Evolutionary conservation across 2,888 invertebrate genomes (phyloP), one percentile per base, ranked within the genome.

Genomic region (Torymus tubicola): DNA sequence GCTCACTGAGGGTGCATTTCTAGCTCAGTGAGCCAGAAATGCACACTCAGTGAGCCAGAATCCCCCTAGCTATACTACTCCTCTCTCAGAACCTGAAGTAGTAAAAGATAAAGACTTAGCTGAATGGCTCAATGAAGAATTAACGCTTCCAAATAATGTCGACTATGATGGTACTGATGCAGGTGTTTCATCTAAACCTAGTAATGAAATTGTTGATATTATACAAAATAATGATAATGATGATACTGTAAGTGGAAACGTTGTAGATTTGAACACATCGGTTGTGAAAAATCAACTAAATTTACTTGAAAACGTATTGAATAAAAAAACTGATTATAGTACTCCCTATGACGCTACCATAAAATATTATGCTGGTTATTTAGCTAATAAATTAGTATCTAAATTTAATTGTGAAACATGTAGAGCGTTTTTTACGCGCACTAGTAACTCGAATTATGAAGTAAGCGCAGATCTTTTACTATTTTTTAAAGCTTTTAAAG

Each of bases 341-440:
- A 8, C 55, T 55, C 55, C 55, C 11, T 55, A 55, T 55, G 55
- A 55, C 11, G 55, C 55, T 55, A 13, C 11, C 55, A 2, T 55
- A 55, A 55, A 55, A 55, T 55, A 55, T 55, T 55, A 55, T 55
- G 2, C 55, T 55, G n/a, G 13, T 11, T 55, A 55, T 55, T 55
- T 55, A 55, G 11, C 55, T 5, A 55, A 55, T 55, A 55, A 55
- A n/a, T 4, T 55, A 4, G n/a, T 55, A 55, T 55, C 55, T n/a
- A 55, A 55, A 55, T 55, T 55, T 11, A 55, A 55, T 55, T 55
- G 55, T 55, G 55, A 55, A 55, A n/a, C n/a, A 55, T 55, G 55
- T 55, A 10, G 55, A n/a, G 13, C 3, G 1, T 21, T 55, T 55
- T n/a, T 55, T 55, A 14, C 14, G n/a, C 3, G 55, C n/a, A 55